These are phyloP conservation scores for Oncorhynchus kisutch DNA, from an alignment of 2,113 vertebrate species.

Conservation along the genomic window DNA sequence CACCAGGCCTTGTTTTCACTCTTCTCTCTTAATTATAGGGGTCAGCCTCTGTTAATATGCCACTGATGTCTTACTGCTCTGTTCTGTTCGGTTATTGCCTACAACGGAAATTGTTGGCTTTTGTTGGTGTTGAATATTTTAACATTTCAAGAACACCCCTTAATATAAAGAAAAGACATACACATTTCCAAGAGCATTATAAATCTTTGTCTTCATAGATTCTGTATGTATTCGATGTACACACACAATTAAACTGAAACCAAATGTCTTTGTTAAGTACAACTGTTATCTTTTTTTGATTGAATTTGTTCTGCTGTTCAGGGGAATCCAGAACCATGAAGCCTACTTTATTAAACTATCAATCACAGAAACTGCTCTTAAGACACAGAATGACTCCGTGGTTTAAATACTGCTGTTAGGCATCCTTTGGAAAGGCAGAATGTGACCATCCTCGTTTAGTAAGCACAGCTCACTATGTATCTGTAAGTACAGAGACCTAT, in stretches of 20 bases:
- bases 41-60: neutral
- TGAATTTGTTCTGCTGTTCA: neutral
- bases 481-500: neutral
- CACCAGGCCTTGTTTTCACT: conserved; percentile 49
- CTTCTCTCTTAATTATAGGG: conserved; percentile 2
- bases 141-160: too few species aligned
- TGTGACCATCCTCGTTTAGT: neutral
- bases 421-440: too few species aligned
- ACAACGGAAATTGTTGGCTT: too few species aligned
- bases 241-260: too few species aligned
- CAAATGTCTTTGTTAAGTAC: neutral
- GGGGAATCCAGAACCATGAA: too few species aligned
- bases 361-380: neutral
- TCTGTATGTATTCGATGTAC: too few species aligned
- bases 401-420: too few species aligned
- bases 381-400: neutral
- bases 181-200: too few species aligned
- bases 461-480: neutral
- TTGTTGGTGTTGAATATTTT: too few species aligned
- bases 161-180: too few species aligned
- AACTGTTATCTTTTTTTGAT: neutral
- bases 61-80: neutral
- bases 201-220: too few species aligned
- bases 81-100: neutral
- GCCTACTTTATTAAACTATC: neutral